Conservation (phyloP, 2,888 invertebrate species). For the Esperia sulphurella region DNA sequence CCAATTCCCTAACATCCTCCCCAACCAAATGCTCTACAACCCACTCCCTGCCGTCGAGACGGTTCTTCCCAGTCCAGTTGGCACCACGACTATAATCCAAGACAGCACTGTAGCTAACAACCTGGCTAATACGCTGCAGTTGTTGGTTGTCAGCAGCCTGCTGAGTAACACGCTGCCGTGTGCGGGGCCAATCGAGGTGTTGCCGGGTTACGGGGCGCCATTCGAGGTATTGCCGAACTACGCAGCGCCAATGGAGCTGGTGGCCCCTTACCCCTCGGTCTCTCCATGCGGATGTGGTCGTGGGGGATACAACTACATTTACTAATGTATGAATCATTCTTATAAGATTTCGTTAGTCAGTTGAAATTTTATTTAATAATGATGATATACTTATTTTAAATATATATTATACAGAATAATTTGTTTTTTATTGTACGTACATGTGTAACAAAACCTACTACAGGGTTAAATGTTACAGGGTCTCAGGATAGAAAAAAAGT, state of each 20-base stretch:
- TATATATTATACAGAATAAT: no score
- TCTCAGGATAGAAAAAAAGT: no score
- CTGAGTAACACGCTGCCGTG: constrained; percentile 37
- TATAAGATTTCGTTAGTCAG: no score
- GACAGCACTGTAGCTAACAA: constrained; percentile 61
- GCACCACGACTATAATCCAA: constrained; percentile 43
- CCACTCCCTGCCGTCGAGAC: constrained; percentile 1
- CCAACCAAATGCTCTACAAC: constrained; percentile 19
- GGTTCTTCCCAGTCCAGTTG: constrained; percentile 11
- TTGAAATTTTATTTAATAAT: no score
- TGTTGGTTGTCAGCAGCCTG: constrained; percentile 57
- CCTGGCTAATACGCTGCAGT: constrained; percentile 56
- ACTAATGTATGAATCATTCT: no score
- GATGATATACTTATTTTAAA: no score
- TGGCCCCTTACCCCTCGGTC: no score
- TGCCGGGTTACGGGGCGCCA: constrained; percentile 14
- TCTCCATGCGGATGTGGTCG: background rate
- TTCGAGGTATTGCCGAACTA: background rate
- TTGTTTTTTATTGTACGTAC: no score
- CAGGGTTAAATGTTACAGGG: no score
- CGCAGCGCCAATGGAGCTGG: no score
- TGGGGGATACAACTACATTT: background rate
- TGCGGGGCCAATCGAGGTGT: constrained; percentile 23
- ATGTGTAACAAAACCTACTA: no score
- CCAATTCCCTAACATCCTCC: constrained; percentile 15